phyloP scores from a whole-genome alignment of 2,113 vertebrate species.

The Elephas maximus region DNA sequence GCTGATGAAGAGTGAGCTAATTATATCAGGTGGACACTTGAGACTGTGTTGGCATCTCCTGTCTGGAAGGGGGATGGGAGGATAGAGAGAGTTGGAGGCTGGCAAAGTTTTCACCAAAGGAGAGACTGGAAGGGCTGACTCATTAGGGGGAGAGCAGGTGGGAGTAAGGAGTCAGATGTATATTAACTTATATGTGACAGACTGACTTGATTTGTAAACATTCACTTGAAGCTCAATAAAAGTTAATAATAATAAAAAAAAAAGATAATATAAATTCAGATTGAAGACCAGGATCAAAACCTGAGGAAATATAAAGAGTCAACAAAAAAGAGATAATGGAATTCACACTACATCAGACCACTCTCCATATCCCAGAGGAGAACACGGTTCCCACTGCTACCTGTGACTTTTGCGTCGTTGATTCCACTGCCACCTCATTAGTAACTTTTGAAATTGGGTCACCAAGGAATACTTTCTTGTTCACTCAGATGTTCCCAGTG shows the following conservation, averaged over 20 bases:
- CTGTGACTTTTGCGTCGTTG: constrained; percentile 20
- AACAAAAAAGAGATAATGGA: neutral
- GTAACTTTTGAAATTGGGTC: constrained; percentile 38
- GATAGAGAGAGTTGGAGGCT: no score
- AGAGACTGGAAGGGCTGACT: no score
- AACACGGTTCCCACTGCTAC: neutral
- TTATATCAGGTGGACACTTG: no score
- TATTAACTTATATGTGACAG: no score
- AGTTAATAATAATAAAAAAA: neutral
- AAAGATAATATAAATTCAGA: no score
- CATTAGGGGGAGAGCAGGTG: no score
- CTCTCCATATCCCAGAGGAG: constrained; percentile 38
- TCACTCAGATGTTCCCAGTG: constrained; percentile 3
- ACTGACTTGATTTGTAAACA: no score
- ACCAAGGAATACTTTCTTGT: constrained; percentile 50
- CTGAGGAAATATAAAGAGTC: neutral
- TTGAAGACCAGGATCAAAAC: neutral
- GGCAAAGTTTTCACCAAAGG: no score
- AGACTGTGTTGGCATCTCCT: no score
- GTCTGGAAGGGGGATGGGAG: no score
- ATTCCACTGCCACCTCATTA: constrained; percentile 30
- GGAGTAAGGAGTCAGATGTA: no score
- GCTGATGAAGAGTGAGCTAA: no score
- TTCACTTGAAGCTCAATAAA: neutral
- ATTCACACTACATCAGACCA: neutral